Percentiles rank a stretch among this genome's conserved stretches.
Evolutionary conservation across 2,113 vertebrate species (phyloP).

Genomic region (Phalacrocorax carbo): DNA sequence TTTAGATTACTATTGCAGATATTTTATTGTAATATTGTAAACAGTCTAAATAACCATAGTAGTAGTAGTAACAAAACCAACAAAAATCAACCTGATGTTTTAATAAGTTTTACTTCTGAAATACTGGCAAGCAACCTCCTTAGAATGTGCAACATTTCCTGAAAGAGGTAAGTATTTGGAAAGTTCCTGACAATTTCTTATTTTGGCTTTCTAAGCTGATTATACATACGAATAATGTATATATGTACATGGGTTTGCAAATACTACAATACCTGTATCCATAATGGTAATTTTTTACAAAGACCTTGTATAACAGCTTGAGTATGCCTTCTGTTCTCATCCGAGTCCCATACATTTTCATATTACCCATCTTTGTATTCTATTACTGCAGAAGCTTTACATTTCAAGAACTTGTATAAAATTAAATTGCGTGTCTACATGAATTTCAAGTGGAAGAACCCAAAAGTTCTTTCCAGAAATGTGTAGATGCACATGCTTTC

Average conservation of each 20-base stretch:
- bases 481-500: background rate
- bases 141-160: slow-evolving; percentile 10
- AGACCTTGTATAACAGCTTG: background rate
- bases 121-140: slow-evolving; percentile 28
- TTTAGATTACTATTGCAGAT: background rate
- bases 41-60: background rate
- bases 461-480: background rate
- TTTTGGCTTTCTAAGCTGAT: background rate
- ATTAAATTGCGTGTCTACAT: background rate
- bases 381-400: background rate
- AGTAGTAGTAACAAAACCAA: background rate
- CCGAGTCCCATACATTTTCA: background rate
- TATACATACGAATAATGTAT: background rate
- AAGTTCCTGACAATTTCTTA: background rate
- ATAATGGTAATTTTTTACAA: background rate
- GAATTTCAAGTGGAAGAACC: background rate
- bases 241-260: background rate
- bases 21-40: background rate
- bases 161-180: background rate
- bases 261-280: background rate
- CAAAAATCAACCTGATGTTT: background rate
- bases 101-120: background rate
- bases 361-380: background rate
- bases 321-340: background rate
- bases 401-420: background rate